Percentiles rank a stretch among this genome's conserved stretches.
Evolutionary conservation across 37 sponge, comb jelly and placozoan genomes (phyloP).

Genomic region (Beroe forskalii): DNA sequence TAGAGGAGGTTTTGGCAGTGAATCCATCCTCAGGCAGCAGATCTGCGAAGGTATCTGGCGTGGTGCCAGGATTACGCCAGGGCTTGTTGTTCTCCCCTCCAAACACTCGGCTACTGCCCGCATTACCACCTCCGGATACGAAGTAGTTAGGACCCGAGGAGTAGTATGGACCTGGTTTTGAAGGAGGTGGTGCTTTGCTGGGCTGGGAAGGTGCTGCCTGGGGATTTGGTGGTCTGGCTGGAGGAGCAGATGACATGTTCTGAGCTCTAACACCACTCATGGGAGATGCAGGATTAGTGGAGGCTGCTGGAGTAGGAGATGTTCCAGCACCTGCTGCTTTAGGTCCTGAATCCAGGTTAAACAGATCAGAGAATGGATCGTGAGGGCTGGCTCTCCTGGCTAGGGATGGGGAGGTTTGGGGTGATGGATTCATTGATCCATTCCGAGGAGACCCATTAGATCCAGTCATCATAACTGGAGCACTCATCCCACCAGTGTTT

Average conservation of each 20-base stretch:
- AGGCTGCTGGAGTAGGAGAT: too few species aligned
- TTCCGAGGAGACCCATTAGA: not conserved
- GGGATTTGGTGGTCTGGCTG: not conserved
- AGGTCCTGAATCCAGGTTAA: too few species aligned
- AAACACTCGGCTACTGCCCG: constrained; percentile 15
- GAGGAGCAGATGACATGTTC: too few species aligned
- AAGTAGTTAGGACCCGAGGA: constrained; percentile 19
- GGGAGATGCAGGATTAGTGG: too few species aligned
- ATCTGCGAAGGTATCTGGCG: not conserved
- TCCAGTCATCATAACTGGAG: not conserved
- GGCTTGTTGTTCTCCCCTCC: constrained; percentile 9
- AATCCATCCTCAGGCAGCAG: not conserved
- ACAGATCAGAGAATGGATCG: constrained; percentile 45
- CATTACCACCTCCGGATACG: not conserved
- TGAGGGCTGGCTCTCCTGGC: not conserved
- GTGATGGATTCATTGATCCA: not conserved
- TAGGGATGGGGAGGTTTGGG: not conserved
- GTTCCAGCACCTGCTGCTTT: too few species aligned
- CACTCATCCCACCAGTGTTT: not conserved
- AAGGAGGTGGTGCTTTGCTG: not conserved
- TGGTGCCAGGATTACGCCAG: not conserved
- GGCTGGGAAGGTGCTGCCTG: not conserved
- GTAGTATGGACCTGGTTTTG: not conserved
- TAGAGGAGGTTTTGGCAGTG: not conserved
- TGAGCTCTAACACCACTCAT: too few species aligned